Evolutionary conservation across 2,113 vertebrate genomes (phyloP).

Genomic region (Hystrix brachyura): DNA sequence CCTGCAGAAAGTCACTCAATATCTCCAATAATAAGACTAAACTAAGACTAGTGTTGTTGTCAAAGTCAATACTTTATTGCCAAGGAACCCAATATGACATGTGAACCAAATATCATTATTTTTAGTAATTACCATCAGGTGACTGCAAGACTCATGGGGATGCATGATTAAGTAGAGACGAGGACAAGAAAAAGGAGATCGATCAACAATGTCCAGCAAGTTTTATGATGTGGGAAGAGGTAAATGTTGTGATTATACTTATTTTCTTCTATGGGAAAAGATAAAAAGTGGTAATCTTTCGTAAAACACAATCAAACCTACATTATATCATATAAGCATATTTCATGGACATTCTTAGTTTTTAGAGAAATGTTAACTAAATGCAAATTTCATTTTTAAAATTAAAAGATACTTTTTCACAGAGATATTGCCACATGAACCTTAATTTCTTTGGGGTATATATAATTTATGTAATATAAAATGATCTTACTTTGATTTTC

Average conservation of each 20-base stretch:
- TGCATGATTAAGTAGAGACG: background rate
- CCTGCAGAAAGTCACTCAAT: background rate
- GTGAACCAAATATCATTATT: background rate
- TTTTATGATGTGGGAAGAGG: background rate
- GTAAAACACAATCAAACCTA: background rate
- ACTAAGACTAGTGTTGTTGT: background rate
- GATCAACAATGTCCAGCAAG: background rate
- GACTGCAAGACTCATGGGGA: background rate
- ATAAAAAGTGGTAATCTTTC: background rate
- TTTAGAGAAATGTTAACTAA: background rate
- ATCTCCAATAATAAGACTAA: background rate
- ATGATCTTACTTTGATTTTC: background rate
- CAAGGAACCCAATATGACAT: background rate
- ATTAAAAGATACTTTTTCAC: background rate
- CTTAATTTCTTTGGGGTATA: background rate
- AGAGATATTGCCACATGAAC: background rate
- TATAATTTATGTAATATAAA: background rate
- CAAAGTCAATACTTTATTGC: conserved; percentile 7
- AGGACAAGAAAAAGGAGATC: background rate
- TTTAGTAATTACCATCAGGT: background rate
- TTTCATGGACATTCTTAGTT: background rate
- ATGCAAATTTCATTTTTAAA: background rate
- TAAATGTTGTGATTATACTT: background rate
- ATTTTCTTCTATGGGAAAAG: background rate
- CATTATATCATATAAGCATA: background rate